Base-by-base conservation (phyloP, 2,113 vertebrate genomes). In the Rhineura floridana region DNA sequence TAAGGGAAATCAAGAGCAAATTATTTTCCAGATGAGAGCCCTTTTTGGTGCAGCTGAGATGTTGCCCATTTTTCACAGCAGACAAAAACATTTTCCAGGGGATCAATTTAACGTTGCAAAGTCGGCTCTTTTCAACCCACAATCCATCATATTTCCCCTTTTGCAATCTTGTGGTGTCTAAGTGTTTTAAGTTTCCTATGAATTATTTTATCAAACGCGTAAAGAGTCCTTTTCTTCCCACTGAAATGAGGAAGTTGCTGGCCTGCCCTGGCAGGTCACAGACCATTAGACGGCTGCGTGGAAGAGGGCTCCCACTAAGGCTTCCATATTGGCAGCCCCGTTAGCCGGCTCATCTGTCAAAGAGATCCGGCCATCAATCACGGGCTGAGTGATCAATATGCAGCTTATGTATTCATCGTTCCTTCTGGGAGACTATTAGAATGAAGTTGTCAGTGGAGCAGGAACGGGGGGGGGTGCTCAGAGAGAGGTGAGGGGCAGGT, bases 61-160 rank as follows among this genome's bases (percentile, higher is more conserved):
- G 97, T 96, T 88, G 97, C 96, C 98, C 98, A 99, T 99, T 99
- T 98, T 98, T 99, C 99, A 99, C 96, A 97, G 97, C 98, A 98
- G 98, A 99, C 98, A 99, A 99, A 99, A 99, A 98, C 98, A 99
- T 99, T 99, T 99, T 98, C 98, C 93, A 95, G 97, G 97, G 98
- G 98, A 99, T 99, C 98, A 98, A 98, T 99, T 99, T 98, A 96
- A 96, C 96, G 96, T 96, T 93, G 81, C 95, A 96, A 97, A 98
- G 98, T 98, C 98, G 96, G 96, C 98, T 97, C 97, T 97, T 97
- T 96, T 98, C 98, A 98, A 95, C 96, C 97, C 96, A 97, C 97
- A 98, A 99, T 99, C 98, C 98, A 99, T 99, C 99, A 99, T 99
- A 98, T 98, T 96, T 97, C 95, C 95, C 95, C 96, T 96, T 97